phyloP scores from a whole-genome alignment of 2,113 vertebrate genomes.

The Hyla sarda region DNA sequence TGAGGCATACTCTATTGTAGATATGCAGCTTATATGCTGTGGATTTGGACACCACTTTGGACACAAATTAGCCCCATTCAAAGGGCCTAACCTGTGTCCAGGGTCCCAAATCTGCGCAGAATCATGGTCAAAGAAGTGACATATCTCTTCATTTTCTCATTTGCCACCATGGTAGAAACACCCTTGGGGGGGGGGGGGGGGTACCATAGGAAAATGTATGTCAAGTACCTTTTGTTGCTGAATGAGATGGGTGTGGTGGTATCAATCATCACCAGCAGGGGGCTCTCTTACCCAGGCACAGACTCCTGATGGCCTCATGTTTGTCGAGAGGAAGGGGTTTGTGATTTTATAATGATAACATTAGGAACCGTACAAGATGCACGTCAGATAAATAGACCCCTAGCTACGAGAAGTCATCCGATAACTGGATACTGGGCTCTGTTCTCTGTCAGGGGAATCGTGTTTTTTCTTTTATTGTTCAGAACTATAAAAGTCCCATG shows the following conservation, averaged over 20 bases:
- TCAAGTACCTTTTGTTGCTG: background rate
- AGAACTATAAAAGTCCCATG: constrained; percentile 20
- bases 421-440: background rate
- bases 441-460: background rate
- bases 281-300: background rate
- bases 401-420: background rate
- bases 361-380: background rate
- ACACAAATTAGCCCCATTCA: too few species aligned
- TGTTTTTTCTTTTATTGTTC: constrained; percentile 1
- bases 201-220: background rate
- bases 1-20: too few species aligned
- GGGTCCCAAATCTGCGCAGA: too few species aligned
- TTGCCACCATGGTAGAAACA: too few species aligned
- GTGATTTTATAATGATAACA: constrained; percentile 17
- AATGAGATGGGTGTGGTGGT: background rate
- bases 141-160: too few species aligned
- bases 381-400: background rate
- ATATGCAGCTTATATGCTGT: too few species aligned
- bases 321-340: background rate
- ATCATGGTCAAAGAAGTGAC: too few species aligned
- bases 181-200: too few species aligned
- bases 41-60: too few species aligned
- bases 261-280: background rate
- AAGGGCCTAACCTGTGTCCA: too few species aligned
- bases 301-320: background rate